These are phyloP conservation scores for Siniperca obscura DNA, from an alignment of 2,797 vertebrate species.

Conservation along the genomic window DNA sequence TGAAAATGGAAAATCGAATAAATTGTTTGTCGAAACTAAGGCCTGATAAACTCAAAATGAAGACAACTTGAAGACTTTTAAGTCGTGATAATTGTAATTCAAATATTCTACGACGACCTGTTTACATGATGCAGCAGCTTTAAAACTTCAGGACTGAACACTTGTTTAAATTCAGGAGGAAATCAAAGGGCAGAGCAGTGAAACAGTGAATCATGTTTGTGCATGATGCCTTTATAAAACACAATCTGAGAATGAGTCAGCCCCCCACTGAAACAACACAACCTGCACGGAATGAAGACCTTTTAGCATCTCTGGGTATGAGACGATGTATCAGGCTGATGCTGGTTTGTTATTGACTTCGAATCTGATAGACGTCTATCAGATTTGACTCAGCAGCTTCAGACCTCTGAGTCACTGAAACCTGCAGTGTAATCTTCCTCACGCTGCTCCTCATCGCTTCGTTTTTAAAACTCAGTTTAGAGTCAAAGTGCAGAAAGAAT, in stretches of 20 bases:
- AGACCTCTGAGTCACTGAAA: conserved; percentile 7
- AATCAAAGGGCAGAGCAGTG: not conserved
- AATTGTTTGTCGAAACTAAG: not conserved
- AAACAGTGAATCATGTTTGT: conserved; percentile 4
- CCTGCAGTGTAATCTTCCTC: not conserved
- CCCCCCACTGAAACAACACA: not conserved
- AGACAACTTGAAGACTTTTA: not conserved
- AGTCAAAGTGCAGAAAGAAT: too few relatives aligned
- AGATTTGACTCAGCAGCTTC: conserved; percentile 9
- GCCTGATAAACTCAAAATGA: not conserved
- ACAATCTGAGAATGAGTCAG: conserved; percentile 15
- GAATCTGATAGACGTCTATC: not conserved
- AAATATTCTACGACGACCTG: too few relatives aligned
- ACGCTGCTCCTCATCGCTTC: not conserved
- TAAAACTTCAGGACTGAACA: not conserved
- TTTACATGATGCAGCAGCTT: too few relatives aligned
- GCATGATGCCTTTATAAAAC: not conserved
- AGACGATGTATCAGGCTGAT: not conserved
- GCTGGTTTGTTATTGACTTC: not conserved
- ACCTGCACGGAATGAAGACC: not conserved
- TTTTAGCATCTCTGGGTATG: not conserved
- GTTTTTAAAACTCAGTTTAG: too few relatives aligned
- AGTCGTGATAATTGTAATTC: not conserved
- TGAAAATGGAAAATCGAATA: not conserved
- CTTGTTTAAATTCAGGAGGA: not conserved